A percentile compares a stretch with the other conserved stretches of the same genome.
Conservation (phyloP, 2,888 invertebrate genomes). For the Meteorus cinctellus region DNA sequence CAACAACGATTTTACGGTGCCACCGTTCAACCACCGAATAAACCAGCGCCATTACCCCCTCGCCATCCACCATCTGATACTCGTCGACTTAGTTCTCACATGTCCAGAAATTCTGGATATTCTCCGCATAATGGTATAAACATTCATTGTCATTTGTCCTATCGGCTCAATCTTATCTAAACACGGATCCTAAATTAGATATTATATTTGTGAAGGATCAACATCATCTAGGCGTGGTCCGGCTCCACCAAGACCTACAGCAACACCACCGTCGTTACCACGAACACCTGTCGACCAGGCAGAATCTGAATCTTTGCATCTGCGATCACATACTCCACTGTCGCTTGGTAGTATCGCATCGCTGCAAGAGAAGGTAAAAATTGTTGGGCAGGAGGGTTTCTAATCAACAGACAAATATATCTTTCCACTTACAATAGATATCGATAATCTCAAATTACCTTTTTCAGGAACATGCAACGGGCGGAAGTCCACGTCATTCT, state of each 20-base stretch:
- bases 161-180: too few relatives aligned
- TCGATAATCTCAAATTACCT: not conserved
- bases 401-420: not conserved
- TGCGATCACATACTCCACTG: slow-evolving; percentile 79
- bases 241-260: slow-evolving; percentile 77
- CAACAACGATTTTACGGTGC: slow-evolving; percentile 71
- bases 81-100: slow-evolving; percentile 71
- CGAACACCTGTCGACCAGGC: slow-evolving; percentile 76
- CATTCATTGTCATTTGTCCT: not conserved
- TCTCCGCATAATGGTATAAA: slow-evolving; percentile 71
- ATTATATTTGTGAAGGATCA: slow-evolving; percentile 67
- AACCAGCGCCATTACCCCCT: slow-evolving; percentile 77
- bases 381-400: not conserved
- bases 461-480: slow-evolving; percentile 69
- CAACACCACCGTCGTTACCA: slow-evolving; percentile 78
- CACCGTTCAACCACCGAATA: slow-evolving; percentile 72
- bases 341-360: slow-evolving; percentile 87
- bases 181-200: not conserved
- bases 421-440: slow-evolving; percentile 5
- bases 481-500: slow-evolving; percentile 81
- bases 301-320: slow-evolving; percentile 70
- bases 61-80: slow-evolving; percentile 74
- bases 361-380: slow-evolving; percentile 80
- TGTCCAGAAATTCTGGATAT: slow-evolving; percentile 71
- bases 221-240: slow-evolving; percentile 75